A percentile compares a stretch with the other conserved stretches of the same genome.
Evolutionary conservation across 2,113 vertebrate genomes (phyloP).

Genomic region (Dinomys branickii): DNA sequence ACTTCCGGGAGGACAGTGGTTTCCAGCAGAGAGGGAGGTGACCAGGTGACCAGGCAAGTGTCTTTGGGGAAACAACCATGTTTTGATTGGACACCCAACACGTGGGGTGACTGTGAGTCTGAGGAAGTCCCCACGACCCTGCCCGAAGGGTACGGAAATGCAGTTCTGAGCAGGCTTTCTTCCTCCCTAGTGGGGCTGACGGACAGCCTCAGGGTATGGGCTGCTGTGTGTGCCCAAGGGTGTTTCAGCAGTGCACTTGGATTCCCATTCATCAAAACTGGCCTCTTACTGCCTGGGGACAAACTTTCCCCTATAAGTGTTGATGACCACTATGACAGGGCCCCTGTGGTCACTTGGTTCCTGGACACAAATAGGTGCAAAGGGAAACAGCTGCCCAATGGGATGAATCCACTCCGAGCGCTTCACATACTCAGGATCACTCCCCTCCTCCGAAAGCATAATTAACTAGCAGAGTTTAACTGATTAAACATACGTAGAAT

Average conservation of each 20-base stretch:
- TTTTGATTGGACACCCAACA: neutral
- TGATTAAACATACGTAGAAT: conserved; percentile 27
- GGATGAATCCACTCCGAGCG: neutral
- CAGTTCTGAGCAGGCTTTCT: neutral
- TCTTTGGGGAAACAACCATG: neutral
- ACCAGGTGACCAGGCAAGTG: too few species aligned
- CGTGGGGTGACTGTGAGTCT: too few species aligned
- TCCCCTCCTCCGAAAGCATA: neutral
- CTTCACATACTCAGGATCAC: neutral
- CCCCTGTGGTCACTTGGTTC: neutral
- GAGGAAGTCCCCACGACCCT: too few species aligned
- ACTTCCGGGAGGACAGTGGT: neutral
- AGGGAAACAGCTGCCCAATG: neutral
- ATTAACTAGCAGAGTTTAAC: neutral
- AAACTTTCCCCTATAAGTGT: neutral
- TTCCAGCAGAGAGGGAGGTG: neutral
- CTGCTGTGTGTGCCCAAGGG: too few species aligned
- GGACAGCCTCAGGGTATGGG: neutral
- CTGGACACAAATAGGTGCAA: neutral
- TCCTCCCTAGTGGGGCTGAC: rapidly evolving
- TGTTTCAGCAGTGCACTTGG: neutral
- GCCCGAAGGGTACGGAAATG: neutral
- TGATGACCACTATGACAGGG: neutral
- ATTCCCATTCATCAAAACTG: neutral
- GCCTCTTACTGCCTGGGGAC: neutral